phyloP scores from a whole-genome alignment of 2,113 vertebrate genomes.

The Sinosuthora webbiana region DNA sequence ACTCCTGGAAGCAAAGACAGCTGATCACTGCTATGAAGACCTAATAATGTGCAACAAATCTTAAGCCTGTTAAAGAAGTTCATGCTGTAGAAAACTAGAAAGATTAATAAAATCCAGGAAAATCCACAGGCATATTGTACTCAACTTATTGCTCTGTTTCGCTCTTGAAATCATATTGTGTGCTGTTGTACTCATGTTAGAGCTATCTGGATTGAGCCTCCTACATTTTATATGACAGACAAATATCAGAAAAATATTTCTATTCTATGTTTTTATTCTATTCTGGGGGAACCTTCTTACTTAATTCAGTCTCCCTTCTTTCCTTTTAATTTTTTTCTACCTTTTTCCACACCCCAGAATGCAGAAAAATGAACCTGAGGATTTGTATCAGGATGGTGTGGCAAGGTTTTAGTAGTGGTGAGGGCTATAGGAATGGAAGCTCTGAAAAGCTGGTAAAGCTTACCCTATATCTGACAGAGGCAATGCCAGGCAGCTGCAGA shows the following conservation, averaged over 20 bases:
- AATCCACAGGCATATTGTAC: neutral
- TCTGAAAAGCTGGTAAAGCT: neutral
- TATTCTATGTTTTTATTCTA: neutral
- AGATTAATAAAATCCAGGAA: neutral
- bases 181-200: accelerated
- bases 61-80: neutral
- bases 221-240: neutral
- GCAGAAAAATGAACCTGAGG: neutral
- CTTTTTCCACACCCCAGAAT: neutral
- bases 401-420: neutral
- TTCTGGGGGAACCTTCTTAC: neutral
- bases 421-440: neutral
- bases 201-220: neutral
- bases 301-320: accelerated
- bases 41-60: neutral
- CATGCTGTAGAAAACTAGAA: neutral
- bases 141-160: accelerated
- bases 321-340: accelerated
- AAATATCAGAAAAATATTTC: neutral
- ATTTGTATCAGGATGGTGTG: neutral
- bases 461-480: neutral
- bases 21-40: neutral
- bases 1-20: neutral
- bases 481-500: neutral
- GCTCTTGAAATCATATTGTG: neutral